Evolutionary conservation across 2,797 vertebrate species (phyloP).

Genomic region (Crenichthys baileyi): DNA sequence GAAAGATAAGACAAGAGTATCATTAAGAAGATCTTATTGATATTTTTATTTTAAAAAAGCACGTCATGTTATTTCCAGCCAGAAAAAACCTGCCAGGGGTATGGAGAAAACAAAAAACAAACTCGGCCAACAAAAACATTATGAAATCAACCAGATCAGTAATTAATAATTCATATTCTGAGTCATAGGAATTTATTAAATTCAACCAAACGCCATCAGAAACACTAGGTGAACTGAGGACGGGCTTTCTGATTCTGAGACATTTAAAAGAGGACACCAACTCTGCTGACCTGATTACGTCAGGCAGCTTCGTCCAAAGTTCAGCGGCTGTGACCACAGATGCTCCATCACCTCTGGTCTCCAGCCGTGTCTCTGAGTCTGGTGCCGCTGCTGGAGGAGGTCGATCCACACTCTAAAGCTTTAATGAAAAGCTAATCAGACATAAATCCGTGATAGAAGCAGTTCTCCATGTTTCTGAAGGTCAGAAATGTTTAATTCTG

Average conservation of each 20-base stretch:
- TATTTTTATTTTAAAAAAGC: not conserved
- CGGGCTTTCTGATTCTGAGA: not conserved
- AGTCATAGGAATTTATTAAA: not conserved
- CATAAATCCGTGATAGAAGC: not conserved
- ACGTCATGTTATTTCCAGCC: not conserved
- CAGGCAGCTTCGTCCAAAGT: constrained; percentile 1
- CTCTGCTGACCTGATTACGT: not conserved
- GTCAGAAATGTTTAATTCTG: not conserved
- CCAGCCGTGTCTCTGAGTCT: not conserved
- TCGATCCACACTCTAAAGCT: too few relatives aligned
- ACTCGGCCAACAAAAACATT: not conserved
- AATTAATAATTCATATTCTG: not conserved
- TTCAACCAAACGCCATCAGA: not conserved
- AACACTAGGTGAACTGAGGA: not conserved
- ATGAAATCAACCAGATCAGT: not conserved
- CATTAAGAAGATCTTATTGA: too few relatives aligned
- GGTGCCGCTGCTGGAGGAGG: not conserved
- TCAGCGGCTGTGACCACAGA: not conserved
- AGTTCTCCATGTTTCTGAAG: not conserved
- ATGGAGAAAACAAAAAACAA: not conserved
- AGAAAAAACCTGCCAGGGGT: not conserved
- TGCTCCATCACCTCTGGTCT: not conserved
- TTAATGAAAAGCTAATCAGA: too few relatives aligned
- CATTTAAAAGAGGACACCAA: constrained; percentile 1
- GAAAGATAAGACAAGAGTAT: too few relatives aligned